These are phyloP conservation scores for Sinopyrophorus schimmeli DNA, from an alignment of 2,888 invertebrate species.

Conservation along the genomic window DNA sequence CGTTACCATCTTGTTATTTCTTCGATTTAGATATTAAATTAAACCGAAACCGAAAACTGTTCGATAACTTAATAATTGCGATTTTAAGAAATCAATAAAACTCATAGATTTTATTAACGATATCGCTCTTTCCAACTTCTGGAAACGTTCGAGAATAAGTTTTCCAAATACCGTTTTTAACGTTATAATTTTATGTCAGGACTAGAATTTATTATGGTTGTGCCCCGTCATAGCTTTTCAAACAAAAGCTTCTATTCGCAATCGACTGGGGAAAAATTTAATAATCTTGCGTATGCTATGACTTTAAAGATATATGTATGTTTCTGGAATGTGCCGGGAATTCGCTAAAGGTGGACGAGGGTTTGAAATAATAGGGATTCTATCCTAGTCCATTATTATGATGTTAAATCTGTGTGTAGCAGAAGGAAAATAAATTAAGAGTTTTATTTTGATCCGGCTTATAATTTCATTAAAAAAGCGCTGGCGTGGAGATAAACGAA, in stretches of 20 bases:
- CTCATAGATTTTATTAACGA: no score
- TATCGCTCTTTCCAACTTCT: no score
- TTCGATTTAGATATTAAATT: no score
- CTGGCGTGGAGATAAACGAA: constrained; percentile 15
- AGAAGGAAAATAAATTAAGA: constrained; percentile 27
- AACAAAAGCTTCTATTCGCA: constrained; percentile 30
- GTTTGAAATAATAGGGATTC: constrained; percentile 25
- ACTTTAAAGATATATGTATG: constrained; percentile 34
- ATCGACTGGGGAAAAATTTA: constrained; percentile 34
- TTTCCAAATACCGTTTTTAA: constrained; percentile 14
- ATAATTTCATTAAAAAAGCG: constrained; percentile 21
- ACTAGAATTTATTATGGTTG: constrained; percentile 25
- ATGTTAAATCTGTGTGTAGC: constrained; percentile 23
- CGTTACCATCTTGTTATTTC: no score
- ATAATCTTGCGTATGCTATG: constrained; percentile 32
- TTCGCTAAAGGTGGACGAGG: constrained; percentile 32
- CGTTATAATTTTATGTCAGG: constrained; percentile 15
- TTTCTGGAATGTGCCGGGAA: constrained; percentile 31
- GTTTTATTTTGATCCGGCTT: constrained; percentile 27
- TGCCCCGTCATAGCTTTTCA: constrained; percentile 25
- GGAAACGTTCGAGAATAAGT: no score
- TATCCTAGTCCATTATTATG: constrained; percentile 24
- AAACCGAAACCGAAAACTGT: no score
- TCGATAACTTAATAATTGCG: no score
- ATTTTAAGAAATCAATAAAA: no score